Evolutionary conservation across 2,888 invertebrate species (phyloP).

Genomic region (Aquatica leii): DNA sequence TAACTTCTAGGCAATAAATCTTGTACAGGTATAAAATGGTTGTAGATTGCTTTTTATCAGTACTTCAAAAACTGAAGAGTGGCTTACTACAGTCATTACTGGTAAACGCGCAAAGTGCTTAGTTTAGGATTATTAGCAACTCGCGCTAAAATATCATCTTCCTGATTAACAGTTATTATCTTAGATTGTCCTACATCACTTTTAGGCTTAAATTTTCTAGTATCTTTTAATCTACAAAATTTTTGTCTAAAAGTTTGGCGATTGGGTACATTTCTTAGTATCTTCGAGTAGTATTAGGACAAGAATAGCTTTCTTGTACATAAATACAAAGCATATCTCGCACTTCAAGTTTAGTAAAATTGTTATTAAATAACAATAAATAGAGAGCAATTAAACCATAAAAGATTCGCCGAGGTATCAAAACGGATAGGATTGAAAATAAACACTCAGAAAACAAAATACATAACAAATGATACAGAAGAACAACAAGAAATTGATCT

Average conservation of each 20-base stretch:
- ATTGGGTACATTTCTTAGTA: not conserved
- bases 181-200: not conserved
- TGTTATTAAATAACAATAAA: too few species aligned
- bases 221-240: not conserved
- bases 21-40: not conserved
- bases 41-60: not conserved
- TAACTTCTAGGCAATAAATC: not conserved
- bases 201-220: too few species aligned
- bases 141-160: constrained; percentile 10
- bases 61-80: not conserved
- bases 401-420: too few species aligned
- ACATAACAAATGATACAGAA: too few species aligned
- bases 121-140: constrained; percentile 5
- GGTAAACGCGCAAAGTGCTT: constrained; percentile 2
- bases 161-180: constrained; percentile 8
- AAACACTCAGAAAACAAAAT: too few species aligned
- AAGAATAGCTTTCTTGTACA: not conserved
- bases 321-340: not conserved
- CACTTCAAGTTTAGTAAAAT: constrained; percentile 2
- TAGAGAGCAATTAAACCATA: too few species aligned
- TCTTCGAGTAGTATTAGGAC: not conserved
- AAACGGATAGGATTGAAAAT: too few species aligned
- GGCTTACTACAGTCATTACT: not conserved
- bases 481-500: too few species aligned
- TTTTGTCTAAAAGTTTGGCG: not conserved